Conservation (phyloP, 2,113 vertebrate species). For the Gallinago jamesoni region DNA sequence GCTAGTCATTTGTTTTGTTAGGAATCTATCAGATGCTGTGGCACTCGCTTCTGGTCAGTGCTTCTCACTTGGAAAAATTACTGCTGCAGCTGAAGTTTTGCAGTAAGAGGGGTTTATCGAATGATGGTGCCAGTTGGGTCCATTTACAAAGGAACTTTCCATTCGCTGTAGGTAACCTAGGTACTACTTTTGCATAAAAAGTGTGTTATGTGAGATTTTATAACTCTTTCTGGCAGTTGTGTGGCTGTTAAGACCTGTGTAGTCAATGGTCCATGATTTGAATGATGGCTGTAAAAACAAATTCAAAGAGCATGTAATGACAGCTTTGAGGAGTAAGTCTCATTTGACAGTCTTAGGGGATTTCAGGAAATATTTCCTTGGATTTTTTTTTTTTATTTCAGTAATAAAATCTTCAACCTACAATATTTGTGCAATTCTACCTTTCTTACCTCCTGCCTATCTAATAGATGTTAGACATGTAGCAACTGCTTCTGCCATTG, state of each 20-base stretch:
- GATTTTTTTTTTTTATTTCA: not conserved
- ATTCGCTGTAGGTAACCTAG: not conserved
- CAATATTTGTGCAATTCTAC: not conserved
- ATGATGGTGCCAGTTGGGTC: not conserved
- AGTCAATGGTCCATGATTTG: not conserved
- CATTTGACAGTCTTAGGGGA: not conserved
- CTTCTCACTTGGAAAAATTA: not conserved
- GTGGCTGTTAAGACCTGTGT: not conserved
- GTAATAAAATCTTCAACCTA: not conserved
- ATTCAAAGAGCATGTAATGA: not conserved
- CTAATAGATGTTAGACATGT: not conserved
- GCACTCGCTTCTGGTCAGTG: not conserved
- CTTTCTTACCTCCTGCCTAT: not conserved
- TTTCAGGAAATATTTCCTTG: not conserved
- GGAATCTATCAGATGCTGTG: not conserved
- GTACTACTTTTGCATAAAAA: not conserved
- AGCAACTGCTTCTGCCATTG: not conserved
- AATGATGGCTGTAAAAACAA: not conserved
- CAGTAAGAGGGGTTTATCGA: not conserved
- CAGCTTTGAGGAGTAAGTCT: not conserved
- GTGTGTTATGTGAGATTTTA: not conserved
- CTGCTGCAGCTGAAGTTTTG: not conserved
- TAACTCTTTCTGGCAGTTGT: not conserved
- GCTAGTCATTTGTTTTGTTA: not conserved
- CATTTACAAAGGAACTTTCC: not conserved